Conservation (phyloP, 2,797 vertebrate genomes). For the Bradypodion pumilum region DNA sequence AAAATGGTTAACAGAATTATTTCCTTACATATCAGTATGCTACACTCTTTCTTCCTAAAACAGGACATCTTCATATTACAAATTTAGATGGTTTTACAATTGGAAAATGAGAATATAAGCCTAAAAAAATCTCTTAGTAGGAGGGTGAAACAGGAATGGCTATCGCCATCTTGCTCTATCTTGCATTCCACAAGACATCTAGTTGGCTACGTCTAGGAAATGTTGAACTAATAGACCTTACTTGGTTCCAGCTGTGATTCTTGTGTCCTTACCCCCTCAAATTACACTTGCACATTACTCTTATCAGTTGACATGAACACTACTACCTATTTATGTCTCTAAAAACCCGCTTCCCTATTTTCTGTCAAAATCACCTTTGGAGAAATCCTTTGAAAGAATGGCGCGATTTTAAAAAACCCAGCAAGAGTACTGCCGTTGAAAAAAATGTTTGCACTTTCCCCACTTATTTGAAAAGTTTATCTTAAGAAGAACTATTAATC, state of each 20-base stretch:
- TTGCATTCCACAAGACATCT: neutral
- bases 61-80: slow-evolving; percentile 23
- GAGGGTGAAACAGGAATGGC: neutral
- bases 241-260: neutral
- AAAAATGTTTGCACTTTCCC: neutral
- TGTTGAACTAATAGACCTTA: neutral
- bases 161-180: neutral
- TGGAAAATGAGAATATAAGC: neutral
- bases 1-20: neutral
- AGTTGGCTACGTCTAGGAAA: neutral
- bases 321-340: neutral
- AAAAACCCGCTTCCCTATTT: neutral
- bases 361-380: neutral
- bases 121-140: neutral
- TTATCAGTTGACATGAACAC: neutral
- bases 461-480: neutral
- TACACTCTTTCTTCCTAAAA: neutral
- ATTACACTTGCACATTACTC: neutral
- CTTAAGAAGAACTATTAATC: neutral
- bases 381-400: no score
- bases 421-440: no score
- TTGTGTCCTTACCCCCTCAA: no score
- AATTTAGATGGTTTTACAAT: slow-evolving; percentile 1
- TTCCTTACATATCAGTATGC: neutral
- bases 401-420: no score